These are phyloP conservation scores for Drosophila atroscutellata DNA, from an alignment of 2,888 invertebrate genomes.

Conservation along the genomic window DNA sequence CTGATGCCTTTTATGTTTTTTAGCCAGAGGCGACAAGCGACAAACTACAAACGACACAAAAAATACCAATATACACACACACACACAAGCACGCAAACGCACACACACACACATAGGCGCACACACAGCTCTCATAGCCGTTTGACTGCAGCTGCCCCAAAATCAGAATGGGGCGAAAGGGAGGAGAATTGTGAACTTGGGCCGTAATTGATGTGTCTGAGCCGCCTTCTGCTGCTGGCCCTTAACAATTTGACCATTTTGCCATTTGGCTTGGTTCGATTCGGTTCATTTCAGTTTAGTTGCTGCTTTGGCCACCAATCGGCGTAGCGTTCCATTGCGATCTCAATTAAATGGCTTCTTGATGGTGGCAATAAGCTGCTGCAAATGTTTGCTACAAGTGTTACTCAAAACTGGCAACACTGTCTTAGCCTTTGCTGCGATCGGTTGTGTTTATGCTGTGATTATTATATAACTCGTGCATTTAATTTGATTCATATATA, in stretches of 20 bases:
- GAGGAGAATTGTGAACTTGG: constrained; percentile 1
- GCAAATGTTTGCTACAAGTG: neutral
- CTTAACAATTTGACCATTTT: constrained; percentile 2
- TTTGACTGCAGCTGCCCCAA: constrained; percentile 18
- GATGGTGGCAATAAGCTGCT: neutral
- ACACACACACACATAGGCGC: neutral
- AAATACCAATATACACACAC: neutral
- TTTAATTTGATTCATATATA: too few species aligned
- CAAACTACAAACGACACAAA: constrained; percentile 1
- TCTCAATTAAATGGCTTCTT: neutral
- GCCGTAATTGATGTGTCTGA: constrained; percentile 73
- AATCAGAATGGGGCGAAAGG: neutral
- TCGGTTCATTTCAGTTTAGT: neutral
- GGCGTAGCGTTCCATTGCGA: neutral
- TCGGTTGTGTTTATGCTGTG: too few species aligned
- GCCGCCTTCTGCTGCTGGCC: constrained; percentile 30
- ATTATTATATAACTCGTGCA: too few species aligned
- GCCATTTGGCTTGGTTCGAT: neutral
- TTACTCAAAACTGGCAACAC: neutral
- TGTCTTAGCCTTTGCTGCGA: too few species aligned
- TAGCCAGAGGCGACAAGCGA: constrained; percentile 11
- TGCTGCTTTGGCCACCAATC: neutral
- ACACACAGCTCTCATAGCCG: neutral
- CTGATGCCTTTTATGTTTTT: constrained; percentile 1
- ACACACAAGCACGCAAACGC: neutral